These are phyloP conservation scores for Hipposideros armiger DNA, from an alignment of 2,113 vertebrate species.

Conservation along the genomic window DNA sequence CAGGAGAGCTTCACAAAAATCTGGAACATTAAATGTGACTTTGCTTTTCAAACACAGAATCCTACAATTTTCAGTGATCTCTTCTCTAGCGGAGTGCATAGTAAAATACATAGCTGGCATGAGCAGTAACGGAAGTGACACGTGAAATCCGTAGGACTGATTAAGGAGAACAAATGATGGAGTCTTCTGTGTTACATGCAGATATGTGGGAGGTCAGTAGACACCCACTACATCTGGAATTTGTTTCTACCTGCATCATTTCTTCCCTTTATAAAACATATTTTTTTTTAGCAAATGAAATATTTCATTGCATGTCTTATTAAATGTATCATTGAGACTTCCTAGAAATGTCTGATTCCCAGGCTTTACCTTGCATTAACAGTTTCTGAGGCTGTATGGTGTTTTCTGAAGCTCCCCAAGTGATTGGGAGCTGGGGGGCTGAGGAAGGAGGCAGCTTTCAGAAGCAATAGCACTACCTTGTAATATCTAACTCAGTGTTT, in stretches of 20 bases:
- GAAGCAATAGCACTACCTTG: neutral
- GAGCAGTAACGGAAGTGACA: neutral
- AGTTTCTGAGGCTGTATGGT: neutral
- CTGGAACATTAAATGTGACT: slow-evolving; percentile 68
- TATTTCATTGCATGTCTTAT: neutral
- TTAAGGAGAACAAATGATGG: neutral
- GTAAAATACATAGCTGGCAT: neutral
- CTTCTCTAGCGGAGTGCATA: neutral
- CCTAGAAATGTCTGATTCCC: neutral
- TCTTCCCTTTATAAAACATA: neutral
- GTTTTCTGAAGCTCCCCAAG: neutral
- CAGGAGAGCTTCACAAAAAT: slow-evolving; percentile 75
- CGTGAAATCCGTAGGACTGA: neutral
- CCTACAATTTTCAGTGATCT: slow-evolving; percentile 48
- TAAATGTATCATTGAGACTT: neutral
- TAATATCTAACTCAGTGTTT: neutral
- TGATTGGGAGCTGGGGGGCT: neutral
- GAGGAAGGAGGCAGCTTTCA: neutral
- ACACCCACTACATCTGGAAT: neutral
- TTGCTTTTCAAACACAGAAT: slow-evolving; percentile 73
- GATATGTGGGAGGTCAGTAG: neutral
- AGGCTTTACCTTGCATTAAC: neutral
- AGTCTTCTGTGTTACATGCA: too few relatives aligned
- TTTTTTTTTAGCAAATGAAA: neutral
- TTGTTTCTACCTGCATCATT: neutral